Base-by-base conservation (phyloP, 2,113 vertebrate species). In the Oxygymnocypris stewartii region DNA sequence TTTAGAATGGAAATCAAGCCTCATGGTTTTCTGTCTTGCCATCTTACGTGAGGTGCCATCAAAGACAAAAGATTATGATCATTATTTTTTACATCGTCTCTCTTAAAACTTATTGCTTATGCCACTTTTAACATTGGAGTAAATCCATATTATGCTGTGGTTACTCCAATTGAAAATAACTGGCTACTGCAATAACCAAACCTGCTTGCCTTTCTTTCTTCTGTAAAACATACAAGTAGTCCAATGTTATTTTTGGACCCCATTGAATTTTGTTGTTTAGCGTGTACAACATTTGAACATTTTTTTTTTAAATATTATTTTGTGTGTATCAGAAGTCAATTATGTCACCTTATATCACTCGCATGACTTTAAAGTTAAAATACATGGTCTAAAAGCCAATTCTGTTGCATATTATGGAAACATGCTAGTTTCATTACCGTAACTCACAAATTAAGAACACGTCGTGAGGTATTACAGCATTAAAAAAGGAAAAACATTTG, bases 121-220 rank as follows among this genome's bases (percentile, higher is more conserved):
- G 88, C 77, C 78, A 84, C 85, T 75, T 88, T 88, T 82, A 90
- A 90, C 80, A 40, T 81, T 87, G 82, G 75, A 87, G 84, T 7
- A 89, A 93, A 92, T 92, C 87, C 90, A 86, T 77, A 90, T 92
- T 90, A 92, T 92, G 59, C 83, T 65, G 65, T 89, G 86, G 89
- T 92, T 92, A 90, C 88, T 88, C 91, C 85, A 76, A 88, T 79
- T 91, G 75, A 91, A 89, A 92, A 85, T 65, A 90, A 92, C 86
- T 85, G 49, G 35, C 31, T 82, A 59, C 57, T 59, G 16, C 18
- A 73, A 37, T 69, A 42, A 76, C 42, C 40, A 49, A 49, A 49
- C 42, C 8, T 42, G 18, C 10, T 12, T 44, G 37, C 16, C 20
- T 69, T 35, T 31, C 63, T 67, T 31, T 67, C 28, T 16, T 14